phyloP scores from a whole-genome alignment of 2,113 vertebrate species.

The Deroptyus accipitrinus region DNA sequence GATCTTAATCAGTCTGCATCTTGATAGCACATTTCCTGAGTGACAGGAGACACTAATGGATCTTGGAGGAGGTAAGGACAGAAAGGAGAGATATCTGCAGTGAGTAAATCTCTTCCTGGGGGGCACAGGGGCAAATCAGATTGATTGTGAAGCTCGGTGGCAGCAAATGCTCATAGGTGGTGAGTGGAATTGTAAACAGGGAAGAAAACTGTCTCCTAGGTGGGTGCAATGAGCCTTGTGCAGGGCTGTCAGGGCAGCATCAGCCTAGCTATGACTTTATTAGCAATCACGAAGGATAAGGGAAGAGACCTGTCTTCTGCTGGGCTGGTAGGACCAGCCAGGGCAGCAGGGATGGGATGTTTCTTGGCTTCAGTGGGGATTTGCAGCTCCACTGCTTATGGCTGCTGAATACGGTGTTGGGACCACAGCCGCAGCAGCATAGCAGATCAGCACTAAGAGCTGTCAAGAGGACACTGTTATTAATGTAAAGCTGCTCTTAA shows the following conservation, averaged over 20 bases:
- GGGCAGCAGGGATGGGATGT: background rate
- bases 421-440: rapidly evolving
- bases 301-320: background rate
- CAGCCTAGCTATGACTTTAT: background rate
- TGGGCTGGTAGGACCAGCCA: background rate
- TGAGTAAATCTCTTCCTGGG: background rate
- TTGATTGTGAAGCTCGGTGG: background rate
- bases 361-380: rapidly evolving
- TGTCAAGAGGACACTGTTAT: background rate
- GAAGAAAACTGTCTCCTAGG: background rate
- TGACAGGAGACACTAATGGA: background rate
- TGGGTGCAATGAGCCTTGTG: background rate
- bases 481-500: constrained; percentile 10
- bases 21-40: background rate
- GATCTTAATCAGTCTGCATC: background rate
- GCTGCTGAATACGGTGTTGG: background rate
- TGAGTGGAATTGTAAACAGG: background rate
- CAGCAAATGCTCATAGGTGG: background rate
- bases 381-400: rapidly evolving
- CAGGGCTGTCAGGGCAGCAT: background rate
- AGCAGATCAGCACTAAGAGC: background rate
- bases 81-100: background rate
- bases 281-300: background rate
- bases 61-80: background rate
- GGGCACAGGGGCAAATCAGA: background rate